Evolutionary conservation across 2,888 invertebrate species (phyloP).

Genomic region (Pyrochroa serraticornis): DNA sequence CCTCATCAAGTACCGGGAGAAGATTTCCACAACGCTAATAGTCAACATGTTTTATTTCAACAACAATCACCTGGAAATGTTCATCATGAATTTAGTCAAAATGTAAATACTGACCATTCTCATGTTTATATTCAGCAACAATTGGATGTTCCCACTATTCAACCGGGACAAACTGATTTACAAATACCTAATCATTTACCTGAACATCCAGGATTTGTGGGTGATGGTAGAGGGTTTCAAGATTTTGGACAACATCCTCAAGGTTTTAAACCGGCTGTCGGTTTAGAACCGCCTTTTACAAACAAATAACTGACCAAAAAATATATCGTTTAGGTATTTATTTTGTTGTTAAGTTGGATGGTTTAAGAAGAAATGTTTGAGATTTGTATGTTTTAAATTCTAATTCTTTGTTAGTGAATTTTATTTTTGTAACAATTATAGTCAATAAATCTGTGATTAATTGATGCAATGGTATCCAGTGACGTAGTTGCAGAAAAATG

Average conservation of each 20-base stretch:
- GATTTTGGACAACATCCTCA: slow-evolving; percentile 29
- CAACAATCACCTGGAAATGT: slow-evolving; percentile 32
- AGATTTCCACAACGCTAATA: slow-evolving; percentile 8
- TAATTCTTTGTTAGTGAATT: slow-evolving; percentile 4
- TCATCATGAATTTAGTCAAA: slow-evolving; percentile 26
- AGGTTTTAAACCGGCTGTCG: slow-evolving; percentile 41
- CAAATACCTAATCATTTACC: slow-evolving; percentile 51
- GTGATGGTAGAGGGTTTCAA: slow-evolving; percentile 27
- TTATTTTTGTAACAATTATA: slow-evolving; percentile 21
- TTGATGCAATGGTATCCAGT: background rate
- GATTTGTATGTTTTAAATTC: too few relatives aligned
- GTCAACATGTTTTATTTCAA: slow-evolving; percentile 33
- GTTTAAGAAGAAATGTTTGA: background rate
- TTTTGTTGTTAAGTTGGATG: background rate
- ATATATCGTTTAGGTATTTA: background rate
- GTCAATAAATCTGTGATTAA: slow-evolving; percentile 35
- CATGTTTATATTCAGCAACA: slow-evolving; percentile 21
- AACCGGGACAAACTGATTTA: slow-evolving; percentile 51
- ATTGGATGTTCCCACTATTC: slow-evolving; percentile 38
- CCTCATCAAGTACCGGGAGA: slow-evolving; percentile 8
- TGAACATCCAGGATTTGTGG: slow-evolving; percentile 44
- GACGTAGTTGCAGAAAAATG: too few relatives aligned
- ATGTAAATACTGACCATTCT: slow-evolving; percentile 21
- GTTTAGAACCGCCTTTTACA: slow-evolving; percentile 44
- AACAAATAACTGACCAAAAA: slow-evolving; percentile 7